Percentiles rank a stretch among this genome's conserved stretches.
Evolutionary conservation across 2,797 vertebrate genomes (phyloP).

Genomic region (Poecilia gillii): DNA sequence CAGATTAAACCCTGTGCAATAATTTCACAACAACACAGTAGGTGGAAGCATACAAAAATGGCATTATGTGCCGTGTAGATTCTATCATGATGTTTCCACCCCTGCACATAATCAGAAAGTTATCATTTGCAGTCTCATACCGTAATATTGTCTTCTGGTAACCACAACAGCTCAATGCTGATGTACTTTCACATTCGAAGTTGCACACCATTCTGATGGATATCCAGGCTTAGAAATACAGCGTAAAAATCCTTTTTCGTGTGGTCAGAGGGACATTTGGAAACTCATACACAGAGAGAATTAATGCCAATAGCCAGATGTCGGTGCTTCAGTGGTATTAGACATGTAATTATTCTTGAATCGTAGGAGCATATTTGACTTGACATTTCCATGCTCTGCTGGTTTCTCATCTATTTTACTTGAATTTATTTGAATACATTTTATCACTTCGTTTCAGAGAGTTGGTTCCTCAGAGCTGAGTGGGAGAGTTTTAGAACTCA

Average conservation of each 20-base stretch:
- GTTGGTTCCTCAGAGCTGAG: constrained; percentile 30
- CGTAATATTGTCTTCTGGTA: not conserved
- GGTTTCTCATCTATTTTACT: constrained; percentile 70
- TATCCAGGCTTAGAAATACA: constrained; percentile 8
- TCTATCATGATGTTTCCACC: not conserved
- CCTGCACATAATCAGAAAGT: not conserved
- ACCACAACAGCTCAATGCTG: not conserved
- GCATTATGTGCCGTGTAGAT: not conserved
- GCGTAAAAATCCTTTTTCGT: constrained; percentile 7
- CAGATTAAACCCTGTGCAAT: not conserved
- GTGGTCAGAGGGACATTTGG: constrained; percentile 14
- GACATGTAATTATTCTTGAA: constrained; percentile 69
- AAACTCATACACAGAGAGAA: constrained; percentile 7
- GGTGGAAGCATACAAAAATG: not conserved
- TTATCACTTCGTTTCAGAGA: constrained; percentile 53
- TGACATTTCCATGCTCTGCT: constrained; percentile 67
- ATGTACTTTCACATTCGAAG: not conserved
- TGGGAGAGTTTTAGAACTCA: constrained; percentile 10
- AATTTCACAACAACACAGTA: not conserved
- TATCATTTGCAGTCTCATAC: not conserved
- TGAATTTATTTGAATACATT: constrained; percentile 72
- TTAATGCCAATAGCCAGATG: constrained; percentile 47
- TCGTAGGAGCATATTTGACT: constrained; percentile 61
- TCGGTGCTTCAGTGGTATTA: constrained; percentile 54
- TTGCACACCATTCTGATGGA: constrained; percentile 1